Evolutionary conservation across 1,140 invertebrate genomes (phyloP).

Genomic region (Nixonia krombeini): DNA sequence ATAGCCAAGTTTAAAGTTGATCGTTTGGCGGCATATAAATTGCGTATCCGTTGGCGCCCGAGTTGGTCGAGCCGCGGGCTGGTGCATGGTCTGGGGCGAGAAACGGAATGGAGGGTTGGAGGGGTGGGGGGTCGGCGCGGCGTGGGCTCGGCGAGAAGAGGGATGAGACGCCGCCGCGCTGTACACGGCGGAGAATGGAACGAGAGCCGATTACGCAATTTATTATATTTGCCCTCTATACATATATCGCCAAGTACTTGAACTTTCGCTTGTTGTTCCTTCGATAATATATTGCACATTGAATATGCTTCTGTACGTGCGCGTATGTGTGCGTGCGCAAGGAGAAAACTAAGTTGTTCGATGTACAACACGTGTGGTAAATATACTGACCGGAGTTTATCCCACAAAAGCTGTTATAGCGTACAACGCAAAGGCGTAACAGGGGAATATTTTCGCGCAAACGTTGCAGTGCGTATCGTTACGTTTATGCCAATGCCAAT

Average conservation of each 20-base stretch:
- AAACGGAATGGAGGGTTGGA: slow-evolving; percentile 27
- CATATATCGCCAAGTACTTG: slow-evolving; percentile 30
- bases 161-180: slow-evolving; percentile 11
- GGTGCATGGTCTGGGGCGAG: slow-evolving; percentile 6
- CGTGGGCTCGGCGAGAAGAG: slow-evolving; percentile 26
- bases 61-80: slow-evolving; percentile 32
- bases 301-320: slow-evolving; percentile 30
- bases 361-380: too few relatives aligned
- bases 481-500: too few relatives aligned
- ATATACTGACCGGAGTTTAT: too few relatives aligned
- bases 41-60: slow-evolving; percentile 51
- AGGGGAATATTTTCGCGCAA: too few relatives aligned
- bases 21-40: slow-evolving; percentile 57
- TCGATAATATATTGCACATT: slow-evolving; percentile 38
- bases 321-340: neutral
- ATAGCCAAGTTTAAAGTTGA: slow-evolving; percentile 56
- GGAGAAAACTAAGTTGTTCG: too few relatives aligned
- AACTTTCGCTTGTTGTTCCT: slow-evolving; percentile 50
- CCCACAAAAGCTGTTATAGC: too few relatives aligned
- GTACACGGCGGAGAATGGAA: slow-evolving; percentile 18
- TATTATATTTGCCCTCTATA: slow-evolving; percentile 46
- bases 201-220: slow-evolving; percentile 46
- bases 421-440: too few relatives aligned
- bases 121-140: slow-evolving; percentile 32
- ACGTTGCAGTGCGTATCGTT: too few relatives aligned